phyloP scores from a whole-genome alignment of 2,888 invertebrate species.

The Rugalucina vietnamica region DNA sequence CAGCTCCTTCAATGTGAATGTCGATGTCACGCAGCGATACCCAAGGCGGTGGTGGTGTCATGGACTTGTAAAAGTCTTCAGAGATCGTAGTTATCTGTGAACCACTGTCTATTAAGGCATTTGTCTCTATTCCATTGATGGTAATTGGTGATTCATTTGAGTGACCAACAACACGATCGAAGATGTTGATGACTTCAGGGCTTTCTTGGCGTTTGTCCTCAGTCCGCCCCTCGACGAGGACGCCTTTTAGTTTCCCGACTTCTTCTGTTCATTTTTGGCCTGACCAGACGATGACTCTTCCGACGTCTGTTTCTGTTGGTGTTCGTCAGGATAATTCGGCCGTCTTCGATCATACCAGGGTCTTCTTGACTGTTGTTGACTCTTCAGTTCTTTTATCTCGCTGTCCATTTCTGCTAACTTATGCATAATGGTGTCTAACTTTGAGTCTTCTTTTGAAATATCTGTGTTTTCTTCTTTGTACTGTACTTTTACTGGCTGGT shows the following conservation, averaged over 20 bases:
- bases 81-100: constrained; percentile 6
- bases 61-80: background rate
- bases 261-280: no score
- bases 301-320: no score
- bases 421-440: no score
- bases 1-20: background rate
- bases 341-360: no score
- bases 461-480: no score
- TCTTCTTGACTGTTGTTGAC: no score
- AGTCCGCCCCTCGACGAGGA: constrained; percentile 10
- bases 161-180: background rate
- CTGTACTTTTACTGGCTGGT: background rate
- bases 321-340: no score
- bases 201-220: background rate
- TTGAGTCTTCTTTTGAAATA: no score
- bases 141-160: background rate
- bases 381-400: no score
- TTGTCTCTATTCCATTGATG: background rate
- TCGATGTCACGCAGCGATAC: background rate
- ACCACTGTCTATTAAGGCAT: constrained; percentile 26
- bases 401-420: no score
- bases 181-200: background rate
- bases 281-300: no score
- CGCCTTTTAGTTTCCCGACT: background rate
- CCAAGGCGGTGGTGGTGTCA: background rate